Percentiles rank a stretch among this genome's conserved stretches.
These are phyloP conservation scores for Pseudococcus viburni DNA, from an alignment of 2,888 invertebrate species.

Conservation along the genomic window DNA sequence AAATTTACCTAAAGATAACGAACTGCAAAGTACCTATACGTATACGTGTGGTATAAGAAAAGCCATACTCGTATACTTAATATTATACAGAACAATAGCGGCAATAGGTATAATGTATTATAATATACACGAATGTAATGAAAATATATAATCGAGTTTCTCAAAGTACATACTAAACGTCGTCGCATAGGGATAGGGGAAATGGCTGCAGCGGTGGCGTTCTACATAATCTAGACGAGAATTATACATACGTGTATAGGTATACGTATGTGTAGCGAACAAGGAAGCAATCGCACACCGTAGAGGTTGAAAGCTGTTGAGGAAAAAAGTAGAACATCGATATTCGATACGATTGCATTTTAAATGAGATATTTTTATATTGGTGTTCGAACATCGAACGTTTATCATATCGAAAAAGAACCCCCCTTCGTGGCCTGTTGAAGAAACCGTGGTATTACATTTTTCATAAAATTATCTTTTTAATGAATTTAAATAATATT, in stretches of 20 bases:
- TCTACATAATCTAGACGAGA: background rate
- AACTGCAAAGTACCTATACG: background rate
- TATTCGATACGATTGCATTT: slow-evolving; percentile 38
- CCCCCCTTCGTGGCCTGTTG: background rate
- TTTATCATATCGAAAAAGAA: background rate
- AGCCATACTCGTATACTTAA: background rate
- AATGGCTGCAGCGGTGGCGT: background rate
- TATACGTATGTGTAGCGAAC: background rate
- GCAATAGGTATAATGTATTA: slow-evolving; percentile 15
- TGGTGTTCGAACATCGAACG: background rate
- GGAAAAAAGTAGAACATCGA: slow-evolving; percentile 47
- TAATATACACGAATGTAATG: slow-evolving; percentile 15
- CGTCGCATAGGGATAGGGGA: background rate
- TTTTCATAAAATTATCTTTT: background rate
- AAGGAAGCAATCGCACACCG: background rate
- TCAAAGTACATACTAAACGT: slow-evolving; percentile 15
- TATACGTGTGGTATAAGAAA: background rate
- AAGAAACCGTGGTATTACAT: background rate
- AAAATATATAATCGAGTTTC: slow-evolving; percentile 41
- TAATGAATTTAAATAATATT: background rate
- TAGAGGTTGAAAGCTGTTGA: slow-evolving; percentile 22
- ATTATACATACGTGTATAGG: background rate
- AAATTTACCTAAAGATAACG: slow-evolving; percentile 19
- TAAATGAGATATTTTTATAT: slow-evolving; percentile 21
- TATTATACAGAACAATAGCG: slow-evolving; percentile 26